These are phyloP conservation scores for Prietella phreatophila DNA, from an alignment of 2,113 vertebrate species.

Conservation along the genomic window DNA sequence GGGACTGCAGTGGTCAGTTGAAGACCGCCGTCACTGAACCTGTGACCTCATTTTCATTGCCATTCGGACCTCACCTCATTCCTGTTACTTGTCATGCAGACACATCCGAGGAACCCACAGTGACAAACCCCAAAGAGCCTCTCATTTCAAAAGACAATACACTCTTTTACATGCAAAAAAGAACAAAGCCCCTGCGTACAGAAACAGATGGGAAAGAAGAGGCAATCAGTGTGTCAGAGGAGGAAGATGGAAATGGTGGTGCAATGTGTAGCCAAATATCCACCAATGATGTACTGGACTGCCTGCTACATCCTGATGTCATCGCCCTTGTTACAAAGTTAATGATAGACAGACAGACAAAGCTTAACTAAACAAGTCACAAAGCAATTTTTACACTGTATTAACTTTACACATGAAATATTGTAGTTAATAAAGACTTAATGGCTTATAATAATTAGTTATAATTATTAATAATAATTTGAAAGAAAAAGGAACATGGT, in stretches of 20 bases:
- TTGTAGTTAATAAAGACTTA: neutral
- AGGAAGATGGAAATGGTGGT: neutral
- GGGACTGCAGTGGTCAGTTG: conserved; percentile 52
- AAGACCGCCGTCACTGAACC: neutral
- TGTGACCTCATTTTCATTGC: conserved; percentile 37
- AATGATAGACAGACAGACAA: conserved; percentile 72
- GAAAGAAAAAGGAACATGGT: neutral
- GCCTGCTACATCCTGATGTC: conserved; percentile 84
- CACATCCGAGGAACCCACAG: neutral
- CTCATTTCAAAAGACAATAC: neutral
- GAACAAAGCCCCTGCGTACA: conserved; percentile 11
- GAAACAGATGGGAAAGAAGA: neutral
- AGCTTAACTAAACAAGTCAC: conserved; percentile 20
- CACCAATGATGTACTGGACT: conserved; percentile 88
- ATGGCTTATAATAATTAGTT: neutral
- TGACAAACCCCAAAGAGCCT: neutral
- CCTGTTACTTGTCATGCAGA: conserved; percentile 65
- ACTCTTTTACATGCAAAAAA: neutral
- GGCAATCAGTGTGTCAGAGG: neutral
- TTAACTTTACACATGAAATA: neutral
- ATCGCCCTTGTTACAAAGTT: conserved; percentile 78
- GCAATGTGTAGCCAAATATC: conserved; percentile 61
- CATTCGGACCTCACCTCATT: conserved; percentile 80
- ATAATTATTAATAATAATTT: neutral
- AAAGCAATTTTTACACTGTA: neutral